Evolutionary conservation across 2,113 vertebrate species (phyloP), one percentile per base, ranked within the genome.

Genomic region (Connochaetes taurinus): DNA sequence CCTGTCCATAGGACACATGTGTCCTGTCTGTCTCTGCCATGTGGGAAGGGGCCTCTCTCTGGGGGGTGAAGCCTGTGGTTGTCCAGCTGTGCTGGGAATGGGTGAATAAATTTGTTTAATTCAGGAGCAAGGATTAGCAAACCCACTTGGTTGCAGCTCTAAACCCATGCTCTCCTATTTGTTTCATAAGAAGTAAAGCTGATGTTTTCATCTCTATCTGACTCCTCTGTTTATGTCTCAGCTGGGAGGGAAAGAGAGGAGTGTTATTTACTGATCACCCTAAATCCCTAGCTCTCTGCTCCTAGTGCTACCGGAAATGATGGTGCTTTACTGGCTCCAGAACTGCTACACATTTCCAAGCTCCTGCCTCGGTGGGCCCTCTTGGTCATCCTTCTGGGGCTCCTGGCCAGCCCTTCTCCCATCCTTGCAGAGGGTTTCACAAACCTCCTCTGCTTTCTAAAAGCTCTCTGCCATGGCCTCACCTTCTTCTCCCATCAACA

Each of bases 71-170:
- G 47, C 8, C 67, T 88, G 43, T 23, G 64, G 64, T 47, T 78
- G 84, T 92, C 90, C 85, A 94, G 86, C 81, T 95, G 64, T 57
- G 88, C 43, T 60, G 83, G 57, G 40, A 96, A 95, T 53, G 76
- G 76, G 21, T 64, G 81, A 76, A 88, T 90, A 64, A 13, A 67
- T 93, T 52, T 50, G 43, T 95, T 95, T 86, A 92, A 96, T 90
- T 95, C 53, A 83, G 67, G 64, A 95, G 6, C 17, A 29, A 94
- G 90, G 87, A 87, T 86, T 87, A 78, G 94, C 74, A 96, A 94
- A 90, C 15, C 21, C 31, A 36, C 62, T 36, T 92, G 76, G 92
- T 67, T 58, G 10, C 27, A 52, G 91, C 36, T 78, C 43, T 90
- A 45, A 96, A 85, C 14, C 50, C 58, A 45, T 1, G 19, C 23